Percentiles rank a stretch among this genome's conserved stretches.
These are phyloP conservation scores for Connochaetes taurinus DNA, from an alignment of 2,113 vertebrate genomes.

Conservation along the genomic window DNA sequence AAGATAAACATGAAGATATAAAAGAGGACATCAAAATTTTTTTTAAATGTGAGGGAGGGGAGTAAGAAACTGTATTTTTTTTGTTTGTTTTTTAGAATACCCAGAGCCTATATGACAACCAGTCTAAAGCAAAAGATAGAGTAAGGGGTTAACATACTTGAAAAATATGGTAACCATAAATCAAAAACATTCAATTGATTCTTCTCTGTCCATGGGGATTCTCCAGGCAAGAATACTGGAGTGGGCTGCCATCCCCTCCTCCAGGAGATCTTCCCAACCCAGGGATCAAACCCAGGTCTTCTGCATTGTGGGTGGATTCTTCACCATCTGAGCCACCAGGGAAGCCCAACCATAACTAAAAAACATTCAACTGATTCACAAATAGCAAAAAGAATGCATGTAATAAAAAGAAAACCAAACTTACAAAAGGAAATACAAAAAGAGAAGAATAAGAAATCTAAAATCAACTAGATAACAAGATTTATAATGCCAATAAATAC, in stretches of 20 bases:
- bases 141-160: neutral
- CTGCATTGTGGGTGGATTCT: fast-evolving
- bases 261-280: neutral
- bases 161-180: neutral
- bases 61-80: neutral
- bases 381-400: neutral
- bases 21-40: neutral
- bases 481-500: neutral
- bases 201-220: neutral
- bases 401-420: neutral
- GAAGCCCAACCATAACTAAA: no score
- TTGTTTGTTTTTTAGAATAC: neutral
- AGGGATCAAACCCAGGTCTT: neutral
- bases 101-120: neutral
- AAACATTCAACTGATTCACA: no score
- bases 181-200: neutral
- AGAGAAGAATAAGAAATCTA: neutral
- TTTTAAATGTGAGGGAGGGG: neutral
- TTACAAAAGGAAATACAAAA: neutral
- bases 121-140: neutral
- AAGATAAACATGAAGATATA: neutral
- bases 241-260: neutral
- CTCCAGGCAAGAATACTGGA: neutral
- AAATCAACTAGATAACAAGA: neutral
- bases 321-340: neutral